These are phyloP conservation scores for Scomber scombrus DNA, from an alignment of 2,113 vertebrate species.

Conservation along the genomic window DNA sequence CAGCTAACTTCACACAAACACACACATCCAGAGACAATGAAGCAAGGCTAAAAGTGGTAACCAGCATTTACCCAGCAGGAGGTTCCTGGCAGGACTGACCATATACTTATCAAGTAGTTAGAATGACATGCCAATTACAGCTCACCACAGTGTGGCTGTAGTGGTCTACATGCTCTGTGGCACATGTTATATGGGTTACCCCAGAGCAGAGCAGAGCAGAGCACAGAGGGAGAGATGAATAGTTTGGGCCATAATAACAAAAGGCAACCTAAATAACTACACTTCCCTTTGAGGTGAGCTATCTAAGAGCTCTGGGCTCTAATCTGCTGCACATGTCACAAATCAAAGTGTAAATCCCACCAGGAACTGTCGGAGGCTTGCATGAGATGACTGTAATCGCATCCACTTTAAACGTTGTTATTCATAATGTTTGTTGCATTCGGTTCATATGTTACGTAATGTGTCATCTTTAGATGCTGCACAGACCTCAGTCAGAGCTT, in stretches of 20 bases:
- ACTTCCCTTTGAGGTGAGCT: conserved; percentile 64
- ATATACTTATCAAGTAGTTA: conserved; percentile 84
- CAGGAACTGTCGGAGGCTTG: conserved; percentile 33
- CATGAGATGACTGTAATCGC: conserved; percentile 39
- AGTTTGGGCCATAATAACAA: conserved; percentile 66
- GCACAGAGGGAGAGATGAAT: conserved; percentile 43
- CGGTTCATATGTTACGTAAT: conserved; percentile 44
- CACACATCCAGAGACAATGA: conserved; percentile 82
- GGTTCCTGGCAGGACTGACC: conserved; percentile 75
- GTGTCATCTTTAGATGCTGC: conserved; percentile 13
- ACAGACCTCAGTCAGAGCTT: conserved; percentile 13
- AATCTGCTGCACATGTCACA: conserved; percentile 49
- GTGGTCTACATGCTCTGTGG: conserved; percentile 63
- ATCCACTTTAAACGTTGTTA: conserved; percentile 19
- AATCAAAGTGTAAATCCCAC: conserved; percentile 57
- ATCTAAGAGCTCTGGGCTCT: conserved; percentile 53
- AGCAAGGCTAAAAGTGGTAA: conserved; percentile 82
- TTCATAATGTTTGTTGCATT: conserved; percentile 26
- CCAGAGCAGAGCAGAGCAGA: conserved; percentile 43
- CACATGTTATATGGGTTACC: conserved; percentile 68
- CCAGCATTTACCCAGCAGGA: conserved; percentile 80
- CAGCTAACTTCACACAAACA: conserved; percentile 65
- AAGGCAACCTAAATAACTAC: conserved; percentile 73
- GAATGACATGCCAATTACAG: conserved; percentile 82
- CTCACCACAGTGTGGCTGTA: conserved; percentile 67